A percentile compares a stretch with the other conserved stretches of the same genome.
Evolutionary conservation across 2,113 vertebrate genomes (phyloP).

Genomic region (Meleagris gallopavo): DNA sequence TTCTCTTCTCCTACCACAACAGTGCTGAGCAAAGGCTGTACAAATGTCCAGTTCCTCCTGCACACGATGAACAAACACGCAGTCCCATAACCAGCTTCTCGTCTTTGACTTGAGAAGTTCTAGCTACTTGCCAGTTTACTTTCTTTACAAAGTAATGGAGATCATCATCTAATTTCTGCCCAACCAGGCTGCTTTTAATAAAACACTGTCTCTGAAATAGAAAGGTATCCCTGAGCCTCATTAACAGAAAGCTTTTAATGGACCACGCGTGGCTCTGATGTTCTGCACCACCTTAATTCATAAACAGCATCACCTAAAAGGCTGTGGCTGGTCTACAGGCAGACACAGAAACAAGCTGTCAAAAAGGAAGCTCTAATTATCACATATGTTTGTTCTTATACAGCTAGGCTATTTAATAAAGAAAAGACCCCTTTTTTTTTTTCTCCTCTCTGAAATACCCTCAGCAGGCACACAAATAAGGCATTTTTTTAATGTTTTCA

Average conservation of each 20-base stretch:
- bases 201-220: background rate
- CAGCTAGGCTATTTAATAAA: background rate
- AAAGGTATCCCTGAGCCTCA: background rate
- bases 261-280: background rate
- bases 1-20: background rate
- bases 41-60: background rate
- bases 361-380: background rate
- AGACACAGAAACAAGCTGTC: background rate
- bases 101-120: background rate
- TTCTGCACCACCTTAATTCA: background rate
- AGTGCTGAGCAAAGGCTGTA: background rate
- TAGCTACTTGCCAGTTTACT: background rate
- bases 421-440: background rate
- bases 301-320: background rate
- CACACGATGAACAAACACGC: background rate
- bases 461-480: background rate
- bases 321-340: background rate
- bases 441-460: background rate
- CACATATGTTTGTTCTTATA: background rate
- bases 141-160: background rate
- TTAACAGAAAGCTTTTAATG: background rate
- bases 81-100: background rate
- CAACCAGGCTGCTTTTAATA: background rate
- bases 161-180: background rate
- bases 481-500: background rate